A percentile compares a stretch with the other conserved stretches of the same genome.
These are phyloP conservation scores for Leucosticte australis DNA, from an alignment of 2,113 vertebrate species.

Conservation along the genomic window DNA sequence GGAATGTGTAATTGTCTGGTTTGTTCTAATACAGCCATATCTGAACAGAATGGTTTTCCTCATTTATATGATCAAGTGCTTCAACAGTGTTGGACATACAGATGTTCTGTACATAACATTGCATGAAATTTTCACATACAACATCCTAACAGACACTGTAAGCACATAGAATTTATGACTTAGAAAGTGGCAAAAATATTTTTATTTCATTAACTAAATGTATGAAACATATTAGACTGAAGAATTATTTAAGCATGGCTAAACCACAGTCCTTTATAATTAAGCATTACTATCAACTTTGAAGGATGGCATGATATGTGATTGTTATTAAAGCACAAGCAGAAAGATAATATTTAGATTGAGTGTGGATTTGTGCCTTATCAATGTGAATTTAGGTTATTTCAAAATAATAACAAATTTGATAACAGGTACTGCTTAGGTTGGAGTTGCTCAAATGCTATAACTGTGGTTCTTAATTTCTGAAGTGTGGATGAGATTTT, in stretches of 20 bases:
- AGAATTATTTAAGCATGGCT: neutral
- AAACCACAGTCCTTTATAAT: neutral
- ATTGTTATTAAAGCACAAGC: neutral
- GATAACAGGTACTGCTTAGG: neutral
- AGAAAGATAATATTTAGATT: neutral
- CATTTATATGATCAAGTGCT: neutral
- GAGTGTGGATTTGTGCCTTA: neutral
- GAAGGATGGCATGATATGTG: neutral
- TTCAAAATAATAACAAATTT: neutral
- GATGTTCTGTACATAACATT: fast-evolving
- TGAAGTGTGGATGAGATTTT: neutral
- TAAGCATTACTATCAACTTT: neutral
- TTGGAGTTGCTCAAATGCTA: neutral
- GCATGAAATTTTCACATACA: neutral
- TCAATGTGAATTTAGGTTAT: neutral
- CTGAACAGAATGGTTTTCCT: neutral
- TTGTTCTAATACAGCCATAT: neutral
- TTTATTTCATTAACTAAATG: neutral
- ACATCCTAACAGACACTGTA: neutral
- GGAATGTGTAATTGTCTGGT: neutral
- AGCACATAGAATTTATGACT: neutral
- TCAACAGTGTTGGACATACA: neutral
- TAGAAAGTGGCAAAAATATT: neutral
- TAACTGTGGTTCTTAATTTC: neutral
- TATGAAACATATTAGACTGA: neutral